Evolutionary conservation across 2,888 invertebrate genomes (phyloP).

Genomic region (Vesta saturnalis): DNA sequence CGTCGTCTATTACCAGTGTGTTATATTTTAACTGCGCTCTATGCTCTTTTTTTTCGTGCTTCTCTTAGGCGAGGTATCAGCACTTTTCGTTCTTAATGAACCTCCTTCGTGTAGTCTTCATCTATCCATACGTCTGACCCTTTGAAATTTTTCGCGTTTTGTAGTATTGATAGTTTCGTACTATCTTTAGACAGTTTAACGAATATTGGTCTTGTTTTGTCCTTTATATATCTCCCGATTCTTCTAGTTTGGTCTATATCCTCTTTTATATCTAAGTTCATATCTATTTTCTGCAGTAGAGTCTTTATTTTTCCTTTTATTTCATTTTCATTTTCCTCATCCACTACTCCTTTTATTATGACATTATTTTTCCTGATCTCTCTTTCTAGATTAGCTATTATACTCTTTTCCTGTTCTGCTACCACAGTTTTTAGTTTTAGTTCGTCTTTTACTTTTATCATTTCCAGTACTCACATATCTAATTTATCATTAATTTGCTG

Average conservation of each 20-base stretch:
- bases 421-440: constrained; percentile 4
- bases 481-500: background rate
- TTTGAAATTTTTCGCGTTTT: constrained; percentile 21
- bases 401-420: background rate
- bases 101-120: constrained; percentile 16
- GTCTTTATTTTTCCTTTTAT: background rate
- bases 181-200: constrained; percentile 15
- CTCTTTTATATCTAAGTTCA: constrained; percentile 14
- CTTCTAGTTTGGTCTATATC: constrained; percentile 19
- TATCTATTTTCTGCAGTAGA: constrained; percentile 12
- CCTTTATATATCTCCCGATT: constrained; percentile 19
- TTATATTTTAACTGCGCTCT: constrained; percentile 16
- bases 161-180: constrained; percentile 12
- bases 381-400: constrained; percentile 5
- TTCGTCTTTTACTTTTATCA: background rate
- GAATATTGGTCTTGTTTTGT: constrained; percentile 19
- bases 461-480: background rate
- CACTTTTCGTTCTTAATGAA: constrained; percentile 10
- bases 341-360: constrained; percentile 1
- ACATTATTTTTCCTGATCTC: constrained; percentile 7
- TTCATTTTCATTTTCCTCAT: constrained; percentile 4
- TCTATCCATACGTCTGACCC: constrained; percentile 20
- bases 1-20: constrained; percentile 15
- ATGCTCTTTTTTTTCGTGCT: constrained; percentile 16
- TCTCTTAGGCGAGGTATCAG: constrained; percentile 15